These are phyloP conservation scores for Mus minutoides DNA, from an alignment of 2,797 vertebrate species.

Conservation along the genomic window DNA sequence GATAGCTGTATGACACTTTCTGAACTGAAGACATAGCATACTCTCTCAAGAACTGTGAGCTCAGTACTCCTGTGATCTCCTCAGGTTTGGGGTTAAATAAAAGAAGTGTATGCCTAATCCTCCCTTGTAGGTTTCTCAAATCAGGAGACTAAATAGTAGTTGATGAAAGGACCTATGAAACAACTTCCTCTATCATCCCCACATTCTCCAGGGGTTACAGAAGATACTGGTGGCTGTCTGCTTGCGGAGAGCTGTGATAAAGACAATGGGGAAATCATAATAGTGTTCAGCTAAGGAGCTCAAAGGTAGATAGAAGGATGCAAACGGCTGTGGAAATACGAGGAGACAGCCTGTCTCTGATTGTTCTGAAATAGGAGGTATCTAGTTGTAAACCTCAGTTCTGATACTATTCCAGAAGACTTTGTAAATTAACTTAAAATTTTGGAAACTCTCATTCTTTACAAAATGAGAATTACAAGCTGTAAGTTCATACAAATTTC, in stretches of 20 bases:
- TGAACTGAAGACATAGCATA: no score
- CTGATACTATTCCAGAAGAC: background rate
- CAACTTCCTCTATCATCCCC: background rate
- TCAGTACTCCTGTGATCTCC: rapidly evolving
- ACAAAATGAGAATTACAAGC: background rate
- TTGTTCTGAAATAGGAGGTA: background rate
- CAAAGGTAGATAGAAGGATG: background rate
- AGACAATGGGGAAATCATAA: background rate
- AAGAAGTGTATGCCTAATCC: background rate
- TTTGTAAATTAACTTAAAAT: background rate
- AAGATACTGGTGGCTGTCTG: background rate
- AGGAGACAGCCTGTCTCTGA: background rate
- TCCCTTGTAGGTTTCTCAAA: background rate
- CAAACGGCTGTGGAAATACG: background rate
- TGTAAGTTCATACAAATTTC: background rate
- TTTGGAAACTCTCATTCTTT: background rate
- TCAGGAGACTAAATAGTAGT: background rate
- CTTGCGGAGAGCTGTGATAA: no score
- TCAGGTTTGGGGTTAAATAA: background rate
- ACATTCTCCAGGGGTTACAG: background rate
- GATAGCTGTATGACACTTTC: background rate
- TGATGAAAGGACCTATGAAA: background rate
- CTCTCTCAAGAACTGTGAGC: background rate
- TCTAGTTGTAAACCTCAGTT: background rate
- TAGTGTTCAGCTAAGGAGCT: background rate